Conservation (phyloP, 2,888 invertebrate genomes). For the Lycaena phlaeas region DNA sequence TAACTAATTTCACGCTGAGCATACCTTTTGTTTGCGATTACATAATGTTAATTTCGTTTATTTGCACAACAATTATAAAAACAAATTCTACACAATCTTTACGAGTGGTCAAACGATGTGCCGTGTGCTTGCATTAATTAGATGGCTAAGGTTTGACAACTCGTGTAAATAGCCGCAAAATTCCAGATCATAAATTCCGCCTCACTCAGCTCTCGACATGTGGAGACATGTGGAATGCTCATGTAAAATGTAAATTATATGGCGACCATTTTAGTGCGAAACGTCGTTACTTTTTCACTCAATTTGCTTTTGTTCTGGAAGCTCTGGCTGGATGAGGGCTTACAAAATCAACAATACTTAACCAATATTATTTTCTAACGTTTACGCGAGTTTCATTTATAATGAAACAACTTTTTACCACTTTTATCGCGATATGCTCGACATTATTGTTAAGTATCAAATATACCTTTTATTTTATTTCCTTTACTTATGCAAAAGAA, state of each 20-base stretch:
- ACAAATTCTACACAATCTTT: slow-evolving; percentile 39
- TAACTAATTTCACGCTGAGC: slow-evolving; percentile 16
- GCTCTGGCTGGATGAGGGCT: too few species aligned
- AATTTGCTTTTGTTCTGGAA: slow-evolving; percentile 4
- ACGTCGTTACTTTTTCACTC: slow-evolving; percentile 7
- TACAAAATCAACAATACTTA: too few species aligned
- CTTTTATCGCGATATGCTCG: too few species aligned
- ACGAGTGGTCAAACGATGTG: slow-evolving; percentile 29
- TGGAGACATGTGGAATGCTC: too few species aligned
- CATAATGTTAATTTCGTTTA: slow-evolving; percentile 27
- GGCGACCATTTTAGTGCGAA: slow-evolving; percentile 8
- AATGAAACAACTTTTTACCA: too few species aligned
- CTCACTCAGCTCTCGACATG: slow-evolving; percentile 4
- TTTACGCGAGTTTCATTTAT: too few species aligned
- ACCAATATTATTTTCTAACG: too few species aligned
- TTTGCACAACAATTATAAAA: slow-evolving; percentile 50
- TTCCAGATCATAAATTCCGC: slow-evolving; percentile 32
- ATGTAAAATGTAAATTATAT: slow-evolving; percentile 16
- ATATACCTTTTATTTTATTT: too few species aligned
- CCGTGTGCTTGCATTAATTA: slow-evolving; percentile 64
- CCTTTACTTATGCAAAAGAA: too few species aligned
- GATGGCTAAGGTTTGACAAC: slow-evolving; percentile 34
- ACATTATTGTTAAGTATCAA: too few species aligned
- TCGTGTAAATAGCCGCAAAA: slow-evolving; percentile 35
- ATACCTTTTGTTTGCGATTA: slow-evolving; percentile 21